Evolutionary conservation across 2,888 invertebrate genomes (phyloP).

Genomic region (Odontocolon sp.): DNA sequence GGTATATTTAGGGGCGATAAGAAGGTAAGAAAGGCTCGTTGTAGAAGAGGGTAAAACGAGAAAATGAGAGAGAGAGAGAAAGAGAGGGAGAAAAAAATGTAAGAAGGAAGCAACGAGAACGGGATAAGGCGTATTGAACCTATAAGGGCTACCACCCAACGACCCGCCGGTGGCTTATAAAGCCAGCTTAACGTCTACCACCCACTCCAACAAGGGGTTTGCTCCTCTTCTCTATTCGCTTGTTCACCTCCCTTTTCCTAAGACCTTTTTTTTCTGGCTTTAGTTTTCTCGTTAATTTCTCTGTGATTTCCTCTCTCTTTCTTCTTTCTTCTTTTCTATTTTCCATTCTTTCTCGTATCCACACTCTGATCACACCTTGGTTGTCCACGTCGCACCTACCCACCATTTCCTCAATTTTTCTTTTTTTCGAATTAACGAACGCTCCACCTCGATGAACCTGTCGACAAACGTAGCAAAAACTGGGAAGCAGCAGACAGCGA

Average conservation of each 20-base stretch:
- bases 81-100: slow-evolving; percentile 27
- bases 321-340: background rate
- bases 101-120: slow-evolving; percentile 47
- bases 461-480: slow-evolving; percentile 37
- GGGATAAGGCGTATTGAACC: slow-evolving; percentile 66
- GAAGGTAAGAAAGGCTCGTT: slow-evolving; percentile 39
- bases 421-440: slow-evolving; percentile 53
- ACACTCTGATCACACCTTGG: background rate
- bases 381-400: slow-evolving; percentile 13
- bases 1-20: slow-evolving; percentile 66
- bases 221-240: slow-evolving; percentile 15
- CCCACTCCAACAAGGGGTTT: slow-evolving; percentile 40
- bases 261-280: slow-evolving; percentile 28
- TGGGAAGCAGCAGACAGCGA: slow-evolving; percentile 16
- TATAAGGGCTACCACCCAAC: slow-evolving; percentile 66
- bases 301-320: slow-evolving; percentile 50
- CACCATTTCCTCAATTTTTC: slow-evolving; percentile 5
- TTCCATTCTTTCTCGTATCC: background rate
- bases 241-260: background rate
- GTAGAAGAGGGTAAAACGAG: slow-evolving; percentile 27
- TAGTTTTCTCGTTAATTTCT: slow-evolving; percentile 41
- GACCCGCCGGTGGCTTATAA: slow-evolving; percentile 68
- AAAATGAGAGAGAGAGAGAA: slow-evolving; percentile 35
- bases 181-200: slow-evolving; percentile 67
- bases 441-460: slow-evolving; percentile 44